phyloP scores from a whole-genome alignment of 2,797 vertebrate genomes.

The Alosa sapidissima region DNA sequence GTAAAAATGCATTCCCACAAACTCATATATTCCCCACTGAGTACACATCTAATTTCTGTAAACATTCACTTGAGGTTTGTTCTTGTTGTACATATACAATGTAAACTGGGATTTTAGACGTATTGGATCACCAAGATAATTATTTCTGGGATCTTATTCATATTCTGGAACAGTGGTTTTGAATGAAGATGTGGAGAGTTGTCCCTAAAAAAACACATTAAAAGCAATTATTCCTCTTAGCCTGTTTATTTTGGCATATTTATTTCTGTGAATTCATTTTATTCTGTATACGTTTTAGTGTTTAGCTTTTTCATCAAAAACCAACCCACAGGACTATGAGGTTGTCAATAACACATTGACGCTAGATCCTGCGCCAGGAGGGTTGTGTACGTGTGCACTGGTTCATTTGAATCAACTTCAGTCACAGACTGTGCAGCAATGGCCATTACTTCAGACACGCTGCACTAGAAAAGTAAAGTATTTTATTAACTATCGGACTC shows the following conservation, averaged over 20 bases:
- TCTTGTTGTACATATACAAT: background rate
- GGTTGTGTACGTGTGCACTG: constrained; percentile 30
- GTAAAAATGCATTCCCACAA: background rate
- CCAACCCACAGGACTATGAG: constrained; percentile 50
- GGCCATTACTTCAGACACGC: background rate
- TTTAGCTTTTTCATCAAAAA: background rate
- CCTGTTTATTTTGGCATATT: background rate
- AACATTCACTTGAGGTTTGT: background rate
- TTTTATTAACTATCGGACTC: background rate
- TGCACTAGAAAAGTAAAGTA: background rate
- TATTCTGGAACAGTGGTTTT: background rate
- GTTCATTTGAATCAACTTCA: constrained; percentile 11
- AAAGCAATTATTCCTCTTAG: background rate
- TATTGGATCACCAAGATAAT: background rate
- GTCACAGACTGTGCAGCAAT: background rate
- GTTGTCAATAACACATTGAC: constrained; percentile 49
- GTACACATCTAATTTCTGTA: background rate
- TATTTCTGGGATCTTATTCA: constrained; percentile 10
- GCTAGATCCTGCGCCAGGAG: constrained; percentile 35
- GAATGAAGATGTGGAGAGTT: background rate
- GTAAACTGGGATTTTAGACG: background rate
- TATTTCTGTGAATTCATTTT: background rate
- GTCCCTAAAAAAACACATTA: background rate
- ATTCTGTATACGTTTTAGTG: background rate
- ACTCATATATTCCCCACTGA: constrained; percentile 18